Evolutionary conservation across 2,113 vertebrate genomes (phyloP), one percentile per base, ranked within the genome.

Genomic region (Cettia cetti): DNA sequence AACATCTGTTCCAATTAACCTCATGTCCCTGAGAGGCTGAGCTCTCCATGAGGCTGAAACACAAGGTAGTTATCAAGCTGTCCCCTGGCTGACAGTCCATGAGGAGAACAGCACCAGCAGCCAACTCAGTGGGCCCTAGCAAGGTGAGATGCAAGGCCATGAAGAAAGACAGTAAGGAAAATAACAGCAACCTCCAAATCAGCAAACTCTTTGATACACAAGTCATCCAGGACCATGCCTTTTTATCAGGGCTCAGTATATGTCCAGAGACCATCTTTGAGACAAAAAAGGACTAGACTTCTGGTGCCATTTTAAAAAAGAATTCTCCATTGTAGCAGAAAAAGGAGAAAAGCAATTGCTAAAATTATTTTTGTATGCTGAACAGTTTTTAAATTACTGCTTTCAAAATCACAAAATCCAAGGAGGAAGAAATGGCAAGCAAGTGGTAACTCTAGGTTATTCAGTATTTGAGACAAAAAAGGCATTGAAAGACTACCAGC

Each of bases 1-100:
- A 92, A 84, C 94, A 95, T 92, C 94, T 94, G 94, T 97, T 95
- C 93, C 96, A 97, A 96, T 97, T 96, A 96, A 95, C 92, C 93
- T 95, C 79, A 90, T 93, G 92, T 96, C 64, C 88, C 88, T 7
- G n/a, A 54, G 68, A 81, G 64, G 30, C 79, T 81, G 82, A 91
- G 85, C 79, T 83, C 93, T 85, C 79, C 60, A 50, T 74, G 79
- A 78, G 56, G 30, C 64, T 93, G 68, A 80, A 93, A 81, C 72
- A 82, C 82, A 81, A 66, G 68, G 71, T 49, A 71, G 66, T 80
- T 90, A 80, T 45, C 11, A 4, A 87, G 74, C 50, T 44, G 31
- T 85, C 75, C 78, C 82, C 71, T 85, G 59, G 50, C 39, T 93
- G 45, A 50, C 19, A 39, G 59, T 37, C 64, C 54, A 6, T 37